These are phyloP conservation scores for Nomada ruficornis DNA, from an alignment of 2,888 invertebrate species.

Conservation along the genomic window DNA sequence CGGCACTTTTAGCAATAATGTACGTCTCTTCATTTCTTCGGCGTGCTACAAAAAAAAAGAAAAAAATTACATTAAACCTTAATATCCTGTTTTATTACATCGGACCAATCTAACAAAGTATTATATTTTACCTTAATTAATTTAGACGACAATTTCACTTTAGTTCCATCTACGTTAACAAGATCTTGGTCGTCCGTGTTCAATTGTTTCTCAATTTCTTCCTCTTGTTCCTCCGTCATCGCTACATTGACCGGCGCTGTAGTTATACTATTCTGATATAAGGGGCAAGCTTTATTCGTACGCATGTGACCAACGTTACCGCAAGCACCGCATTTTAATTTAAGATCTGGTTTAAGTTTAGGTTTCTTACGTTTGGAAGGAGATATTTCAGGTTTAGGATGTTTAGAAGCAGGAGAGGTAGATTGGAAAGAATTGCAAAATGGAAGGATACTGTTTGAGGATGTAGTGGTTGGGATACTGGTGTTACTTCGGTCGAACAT, in stretches of 20 bases:
- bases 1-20: constrained; percentile 91
- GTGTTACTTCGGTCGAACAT: constrained; percentile 76
- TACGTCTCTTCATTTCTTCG: constrained; percentile 93
- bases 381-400: constrained; percentile 81
- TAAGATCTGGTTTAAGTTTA: constrained; percentile 94
- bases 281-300: constrained; percentile 98
- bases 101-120: no score
- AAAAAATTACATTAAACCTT: neutral
- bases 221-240: constrained; percentile 93
- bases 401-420: constrained; percentile 73
- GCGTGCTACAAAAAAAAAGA: constrained; percentile 87
- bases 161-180: constrained; percentile 97
- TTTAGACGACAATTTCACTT: constrained; percentile 95
- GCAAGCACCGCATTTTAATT: constrained; percentile 98
- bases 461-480: constrained; percentile 73
- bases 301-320: constrained; percentile 94
- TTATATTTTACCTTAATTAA: constrained; percentile 88
- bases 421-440: constrained; percentile 77
- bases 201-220: constrained; percentile 91
- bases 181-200: constrained; percentile 93
- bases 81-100: neutral
- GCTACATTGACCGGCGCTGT: constrained; percentile 88
- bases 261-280: constrained; percentile 90
- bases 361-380: constrained; percentile 90
- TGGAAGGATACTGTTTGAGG: constrained; percentile 79